A percentile compares a stretch with the other conserved stretches of the same genome.
Evolutionary conservation across 2,888 invertebrate genomes (phyloP).

Genomic region (Syritta pipiens): DNA sequence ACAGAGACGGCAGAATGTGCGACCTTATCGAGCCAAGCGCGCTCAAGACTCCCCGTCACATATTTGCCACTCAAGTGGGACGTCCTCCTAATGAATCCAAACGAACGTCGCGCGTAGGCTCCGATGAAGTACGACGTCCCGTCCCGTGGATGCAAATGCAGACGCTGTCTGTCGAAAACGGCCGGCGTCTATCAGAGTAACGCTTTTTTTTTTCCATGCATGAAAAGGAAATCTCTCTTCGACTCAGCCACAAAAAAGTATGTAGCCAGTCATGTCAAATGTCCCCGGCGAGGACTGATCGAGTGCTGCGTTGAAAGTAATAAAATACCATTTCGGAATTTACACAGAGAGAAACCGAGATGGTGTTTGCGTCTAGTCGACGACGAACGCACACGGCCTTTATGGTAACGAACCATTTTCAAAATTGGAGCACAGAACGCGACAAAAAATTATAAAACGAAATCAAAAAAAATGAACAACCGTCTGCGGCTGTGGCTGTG

Average conservation of each 20-base stretch:
- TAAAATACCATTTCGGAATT: conserved; percentile 64
- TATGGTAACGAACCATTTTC: conserved; percentile 58
- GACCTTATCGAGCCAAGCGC: neutral
- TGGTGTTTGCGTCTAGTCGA: conserved; percentile 4
- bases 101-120: too few species aligned
- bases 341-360: too few species aligned
- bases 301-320: conserved; percentile 56
- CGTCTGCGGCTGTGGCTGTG: neutral
- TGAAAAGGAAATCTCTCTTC: conserved; percentile 51
- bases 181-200: too few species aligned
- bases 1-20: neutral
- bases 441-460: too few species aligned
- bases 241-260: conserved; percentile 41
- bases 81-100: too few species aligned
- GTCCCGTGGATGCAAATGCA: conserved; percentile 14
- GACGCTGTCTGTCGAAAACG: conserved; percentile 24
- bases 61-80: conserved; percentile 51
- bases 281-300: conserved; percentile 50
- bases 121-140: conserved; percentile 40
- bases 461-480: conserved; percentile 13
- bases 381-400: conserved; percentile 15
- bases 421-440: conserved; percentile 41
- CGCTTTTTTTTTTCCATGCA: conserved; percentile 39
- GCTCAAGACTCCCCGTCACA: conserved; percentile 34
- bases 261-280: conserved; percentile 63